Base-by-base conservation (phyloP, 1,140 invertebrate species). In the Spodoptera litura region DNA sequence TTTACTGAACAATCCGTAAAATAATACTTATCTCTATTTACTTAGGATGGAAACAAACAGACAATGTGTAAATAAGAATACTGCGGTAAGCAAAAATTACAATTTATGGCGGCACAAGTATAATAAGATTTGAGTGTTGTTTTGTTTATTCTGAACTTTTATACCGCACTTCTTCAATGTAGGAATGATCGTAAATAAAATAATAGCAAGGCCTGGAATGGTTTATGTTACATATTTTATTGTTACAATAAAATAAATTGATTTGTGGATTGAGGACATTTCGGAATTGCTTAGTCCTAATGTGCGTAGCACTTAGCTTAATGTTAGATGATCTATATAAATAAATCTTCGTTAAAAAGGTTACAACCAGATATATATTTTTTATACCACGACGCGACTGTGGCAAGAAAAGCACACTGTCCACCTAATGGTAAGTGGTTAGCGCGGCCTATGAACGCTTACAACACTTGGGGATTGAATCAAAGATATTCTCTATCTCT, bases 21-120 rank as follows among this genome's bases (percentile, higher is more conserved):
- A 79, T 79, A 79, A 79, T 75, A 75, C 61, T 66, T 74, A 79
- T 72, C 56, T 20, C 38, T 80, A 70, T 80, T 79, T 75, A 75
- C 68, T 75, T 80, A 80, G 78, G 78, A 80, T 64, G 15, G 55
- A 13, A 68, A 59, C 52, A 76, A 77, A 62, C 59, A 75, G 53
- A 49, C 55, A 62, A 75, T 75, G 56, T 75, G 49, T 51, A 52
- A 53, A 31, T 62, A 31, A 61, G 12, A 51, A 74, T 13, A 51
- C 25, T 55, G 73, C 12, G 49, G 73, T n/a, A 62, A 52, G 51
- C 73, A 75, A 62, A 64, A 62, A 75, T 75, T 53, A 31, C n/a
- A 62, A 62, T 75, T 75, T 75, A 64, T 62, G 25, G 58, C 59
- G 11, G 25, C 12, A 15, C n/a, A 64, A 70, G 51, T 75, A 15